Base-by-base conservation (phyloP, 2,797 vertebrate species). In the Meda fulgida region DNA sequence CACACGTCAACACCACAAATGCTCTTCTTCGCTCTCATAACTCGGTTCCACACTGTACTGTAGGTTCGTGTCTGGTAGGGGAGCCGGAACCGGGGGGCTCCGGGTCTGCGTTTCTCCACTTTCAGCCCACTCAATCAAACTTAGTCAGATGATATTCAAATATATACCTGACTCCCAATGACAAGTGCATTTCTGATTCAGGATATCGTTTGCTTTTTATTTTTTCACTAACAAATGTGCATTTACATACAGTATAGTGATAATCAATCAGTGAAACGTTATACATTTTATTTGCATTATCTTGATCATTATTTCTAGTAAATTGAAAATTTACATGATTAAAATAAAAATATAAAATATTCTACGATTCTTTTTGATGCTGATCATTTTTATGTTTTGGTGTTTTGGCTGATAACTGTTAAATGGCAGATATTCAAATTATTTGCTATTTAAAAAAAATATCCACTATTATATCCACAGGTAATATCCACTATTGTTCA, bases 1-100 rank as follows among this genome's bases (percentile, higher is more conserved):
- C 60, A 80, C 86, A 70, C n/a, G 34, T 58, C 63, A 76, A 55
- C 82, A 75, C 76, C 81, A 81, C 36, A 81, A 78, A 69, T 69
- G 63, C 73, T 80, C 66, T 80, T 80, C 53, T 46, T 40, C 18
- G 7, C 53, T 66, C 58, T 65, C 34, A 51, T 36, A 75, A 23
- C 40, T 66, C 21, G 0, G 11, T 66, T 73, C 36, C 65, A 34
- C 36, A 5, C 48, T 58, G 73, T 60, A 5, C 48, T 70, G 73
- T 60, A 78, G 83, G 43, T 53, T 80, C 14, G 7, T 34, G 78
- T 67, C 65, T 80, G 26, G 19, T 34, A 63, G 78, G 63, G 21
- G 19, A 16, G 40, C 3, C 8, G 5, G 63, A 69, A 80, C 46
- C 2, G 1, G 31, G 43, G 43, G 11, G 78, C 16, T 4, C 10